Percentiles rank a stretch among this genome's conserved stretches.
Evolutionary conservation across 2,113 vertebrate species (phyloP).

Genomic region (Octodon degus): DNA sequence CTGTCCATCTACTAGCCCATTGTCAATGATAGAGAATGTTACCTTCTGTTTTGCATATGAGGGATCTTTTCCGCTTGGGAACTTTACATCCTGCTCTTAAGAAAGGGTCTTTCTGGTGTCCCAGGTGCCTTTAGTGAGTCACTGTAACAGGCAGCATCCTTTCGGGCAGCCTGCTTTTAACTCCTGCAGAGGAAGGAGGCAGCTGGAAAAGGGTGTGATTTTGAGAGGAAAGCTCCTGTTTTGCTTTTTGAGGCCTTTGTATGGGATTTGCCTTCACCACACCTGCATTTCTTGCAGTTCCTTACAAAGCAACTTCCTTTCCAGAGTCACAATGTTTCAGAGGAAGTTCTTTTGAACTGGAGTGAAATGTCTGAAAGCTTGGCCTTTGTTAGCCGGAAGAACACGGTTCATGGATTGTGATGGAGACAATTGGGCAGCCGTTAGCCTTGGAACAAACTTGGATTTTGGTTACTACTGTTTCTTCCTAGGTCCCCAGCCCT

Average conservation of each 20-base stretch:
- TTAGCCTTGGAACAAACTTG: constrained; percentile 53
- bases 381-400: constrained; percentile 52
- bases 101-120: not conserved
- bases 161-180: not conserved
- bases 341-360: constrained; percentile 31
- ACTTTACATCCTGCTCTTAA: not conserved
- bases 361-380: constrained; percentile 70
- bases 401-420: constrained; percentile 15
- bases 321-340: constrained; percentile 56
- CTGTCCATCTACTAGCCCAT: not conserved
- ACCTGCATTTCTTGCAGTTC: constrained; percentile 68
- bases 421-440: constrained; percentile 22
- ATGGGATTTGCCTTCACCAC: not conserved
- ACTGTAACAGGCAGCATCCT: not conserved
- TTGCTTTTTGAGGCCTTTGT: constrained; percentile 65
- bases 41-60: not conserved
- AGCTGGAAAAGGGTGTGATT: not conserved
- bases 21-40: not conserved
- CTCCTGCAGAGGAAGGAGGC: not conserved
- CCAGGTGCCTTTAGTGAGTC: not conserved
- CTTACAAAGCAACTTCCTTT: constrained; percentile 75
- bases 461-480: not conserved
- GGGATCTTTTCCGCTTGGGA: not conserved
- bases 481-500: not conserved
- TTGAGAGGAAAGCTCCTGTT: constrained; percentile 58